Base-by-base conservation (phyloP, 2,797 vertebrate genomes). In the Meda fulgida region DNA sequence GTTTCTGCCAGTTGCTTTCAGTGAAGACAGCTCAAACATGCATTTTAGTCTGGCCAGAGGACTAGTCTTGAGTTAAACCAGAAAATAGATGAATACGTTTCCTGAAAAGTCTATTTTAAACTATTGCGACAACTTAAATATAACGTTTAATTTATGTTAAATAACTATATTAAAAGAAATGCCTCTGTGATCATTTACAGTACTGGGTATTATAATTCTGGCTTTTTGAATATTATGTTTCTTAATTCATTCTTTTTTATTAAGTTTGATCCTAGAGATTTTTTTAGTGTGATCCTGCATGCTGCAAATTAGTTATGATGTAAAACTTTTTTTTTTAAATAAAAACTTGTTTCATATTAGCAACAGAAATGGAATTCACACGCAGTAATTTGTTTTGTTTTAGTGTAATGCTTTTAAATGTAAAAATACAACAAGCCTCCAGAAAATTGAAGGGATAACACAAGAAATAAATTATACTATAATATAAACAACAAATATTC, bases 371-470 rank as follows among this genome's bases (percentile, higher is more conserved):
- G 0, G 10, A 34, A 46, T 38, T 38, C 7, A 31, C 6, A 23
- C 5, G 16, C 5, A 36, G 19, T n/a, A 16, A 36, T 34, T 55
- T 53, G 36, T 58, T 40, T 38, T 84, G 13, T 34, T 76, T 58
- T 78, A 83, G 77, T 78, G 69, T 66, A 53, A 85, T 29, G 26
- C 16, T 23, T 72, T 53, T 78, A 34, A 19, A 65, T 65, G 23
- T 66, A 67, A 73, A 81, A 78, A 65, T 75, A 63, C 51, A 81
- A 85, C 34, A 91, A 75, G 21, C 88, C 91, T 89, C 91, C 92
- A 89, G 81, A 88, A 84, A 92, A 93, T 87, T 87, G 91, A 89
- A 90, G 89, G 46, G 83, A 84, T 36, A 88, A 77, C 91, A 93
- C 90, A 93, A 89, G 87, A 90, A 92, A 90, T 89, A 90, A 87